phyloP scores from a whole-genome alignment of 2,888 invertebrate genomes.

The Phengaris arion region DNA sequence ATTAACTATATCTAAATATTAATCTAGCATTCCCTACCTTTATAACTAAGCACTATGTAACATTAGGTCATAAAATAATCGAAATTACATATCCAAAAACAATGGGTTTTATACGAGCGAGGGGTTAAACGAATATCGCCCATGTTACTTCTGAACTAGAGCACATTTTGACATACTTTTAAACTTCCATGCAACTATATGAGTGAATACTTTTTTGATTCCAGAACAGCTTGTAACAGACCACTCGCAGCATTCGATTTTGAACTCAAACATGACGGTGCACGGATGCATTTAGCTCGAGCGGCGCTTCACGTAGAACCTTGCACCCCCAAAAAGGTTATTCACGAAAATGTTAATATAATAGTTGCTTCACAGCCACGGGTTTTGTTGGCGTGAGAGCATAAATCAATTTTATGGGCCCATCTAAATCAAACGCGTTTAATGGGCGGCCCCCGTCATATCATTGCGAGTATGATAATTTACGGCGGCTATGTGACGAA shows the following conservation, averaged over 20 bases:
- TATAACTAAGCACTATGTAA: constrained; percentile 18
- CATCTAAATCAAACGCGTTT: constrained; percentile 81
- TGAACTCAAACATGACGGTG: constrained; percentile 28
- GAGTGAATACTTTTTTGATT: constrained; percentile 68
- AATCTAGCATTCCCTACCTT: constrained; percentile 19
- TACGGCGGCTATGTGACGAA: constrained; percentile 80
- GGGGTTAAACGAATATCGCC: constrained; percentile 44
- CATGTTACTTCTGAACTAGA: constrained; percentile 45
- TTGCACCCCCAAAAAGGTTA: constrained; percentile 67
- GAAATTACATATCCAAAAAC: constrained; percentile 75
- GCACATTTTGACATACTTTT: constrained; percentile 49
- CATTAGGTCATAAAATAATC: constrained; percentile 67
- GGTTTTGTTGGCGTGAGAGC: constrained; percentile 80
- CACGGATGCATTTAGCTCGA: constrained; percentile 44
- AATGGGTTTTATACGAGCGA: constrained; percentile 56
- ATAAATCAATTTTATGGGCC: constrained; percentile 81
- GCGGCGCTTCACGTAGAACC: constrained; percentile 52
- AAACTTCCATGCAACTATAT: constrained; percentile 65
- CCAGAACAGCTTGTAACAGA: constrained; percentile 69
- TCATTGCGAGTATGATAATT: constrained; percentile 81
- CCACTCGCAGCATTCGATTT: constrained; percentile 34
- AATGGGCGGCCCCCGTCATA: constrained; percentile 81
- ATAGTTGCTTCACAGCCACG: constrained; percentile 79
- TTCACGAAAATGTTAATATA: constrained; percentile 80
- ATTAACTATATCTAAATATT: constrained; percentile 16